Conservation (phyloP, 2,113 vertebrate genomes). For the Chauna torquata region DNA sequence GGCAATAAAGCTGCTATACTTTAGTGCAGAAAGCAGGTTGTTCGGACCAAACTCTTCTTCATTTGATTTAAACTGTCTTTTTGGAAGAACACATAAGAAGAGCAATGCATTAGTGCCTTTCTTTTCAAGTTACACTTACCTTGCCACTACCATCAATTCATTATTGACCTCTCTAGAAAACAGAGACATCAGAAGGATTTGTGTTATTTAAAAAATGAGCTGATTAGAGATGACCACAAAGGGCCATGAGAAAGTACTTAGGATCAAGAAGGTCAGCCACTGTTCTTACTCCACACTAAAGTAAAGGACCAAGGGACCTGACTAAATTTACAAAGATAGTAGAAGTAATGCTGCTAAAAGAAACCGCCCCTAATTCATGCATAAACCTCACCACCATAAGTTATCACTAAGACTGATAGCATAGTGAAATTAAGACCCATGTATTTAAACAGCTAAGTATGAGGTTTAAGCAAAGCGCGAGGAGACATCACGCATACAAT, state of each 20-base stretch:
- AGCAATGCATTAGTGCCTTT: background rate
- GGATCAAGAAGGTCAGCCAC: background rate
- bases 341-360: background rate
- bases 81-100: background rate
- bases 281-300: background rate
- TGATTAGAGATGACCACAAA: background rate
- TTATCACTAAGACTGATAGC: background rate
- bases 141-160: background rate
- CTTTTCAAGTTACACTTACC: background rate
- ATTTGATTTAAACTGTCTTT: background rate
- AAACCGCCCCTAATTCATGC: background rate
- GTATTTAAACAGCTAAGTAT: background rate
- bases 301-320: background rate
- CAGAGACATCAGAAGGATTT: background rate
- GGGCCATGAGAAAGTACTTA: background rate
- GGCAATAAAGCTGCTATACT: background rate
- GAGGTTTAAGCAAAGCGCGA: background rate
- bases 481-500: background rate
- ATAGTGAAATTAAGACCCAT: background rate
- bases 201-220: background rate
- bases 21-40: background rate
- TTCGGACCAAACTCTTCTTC: background rate
- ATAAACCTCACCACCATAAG: background rate
- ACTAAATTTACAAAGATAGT: background rate
- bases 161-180: background rate